Evolutionary conservation across 1,140 invertebrate species (phyloP).

Genomic region (Aradophagus sp.): DNA sequence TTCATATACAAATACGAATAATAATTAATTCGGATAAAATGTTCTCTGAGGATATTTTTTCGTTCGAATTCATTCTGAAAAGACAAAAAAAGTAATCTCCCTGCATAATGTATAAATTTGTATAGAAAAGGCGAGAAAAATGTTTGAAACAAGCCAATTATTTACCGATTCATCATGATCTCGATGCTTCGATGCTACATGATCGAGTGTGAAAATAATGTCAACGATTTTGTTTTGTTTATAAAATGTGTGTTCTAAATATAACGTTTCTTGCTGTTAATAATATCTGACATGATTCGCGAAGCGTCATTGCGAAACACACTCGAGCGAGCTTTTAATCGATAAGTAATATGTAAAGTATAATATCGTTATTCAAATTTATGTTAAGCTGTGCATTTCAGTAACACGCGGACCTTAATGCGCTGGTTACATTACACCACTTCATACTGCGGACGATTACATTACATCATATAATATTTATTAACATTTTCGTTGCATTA

Average conservation of each 20-base stretch:
- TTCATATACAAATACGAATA: no score
- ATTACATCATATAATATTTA: conserved; percentile 19
- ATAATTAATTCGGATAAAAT: no score
- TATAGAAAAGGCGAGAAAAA: no score
- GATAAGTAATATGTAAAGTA: conserved; percentile 35
- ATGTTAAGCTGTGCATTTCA: conserved; percentile 20
- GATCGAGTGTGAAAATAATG: conserved; percentile 12
- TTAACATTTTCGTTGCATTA: conserved; percentile 31
- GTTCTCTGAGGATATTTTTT: no score
- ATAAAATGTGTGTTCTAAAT: conserved; percentile 24
- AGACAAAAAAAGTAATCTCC: no score
- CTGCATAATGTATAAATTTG: no score
- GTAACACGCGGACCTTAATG: conserved; percentile 24
- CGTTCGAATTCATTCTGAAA: no score
- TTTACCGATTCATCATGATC: no score
- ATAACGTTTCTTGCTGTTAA: conserved; percentile 25
- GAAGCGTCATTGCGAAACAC: conserved; percentile 16
- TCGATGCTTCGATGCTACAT: no score
- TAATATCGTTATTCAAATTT: conserved; percentile 37
- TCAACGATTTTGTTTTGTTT: conserved; percentile 35
- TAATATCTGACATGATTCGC: conserved; percentile 30
- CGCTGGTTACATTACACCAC: conserved; percentile 25
- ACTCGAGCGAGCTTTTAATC: conserved; percentile 19
- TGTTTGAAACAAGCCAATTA: no score
- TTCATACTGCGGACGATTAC: conserved; percentile 17